Evolutionary conservation across 2,888 invertebrate species (phyloP).

Genomic region (Hydrotaea cyrtoneurina): DNA sequence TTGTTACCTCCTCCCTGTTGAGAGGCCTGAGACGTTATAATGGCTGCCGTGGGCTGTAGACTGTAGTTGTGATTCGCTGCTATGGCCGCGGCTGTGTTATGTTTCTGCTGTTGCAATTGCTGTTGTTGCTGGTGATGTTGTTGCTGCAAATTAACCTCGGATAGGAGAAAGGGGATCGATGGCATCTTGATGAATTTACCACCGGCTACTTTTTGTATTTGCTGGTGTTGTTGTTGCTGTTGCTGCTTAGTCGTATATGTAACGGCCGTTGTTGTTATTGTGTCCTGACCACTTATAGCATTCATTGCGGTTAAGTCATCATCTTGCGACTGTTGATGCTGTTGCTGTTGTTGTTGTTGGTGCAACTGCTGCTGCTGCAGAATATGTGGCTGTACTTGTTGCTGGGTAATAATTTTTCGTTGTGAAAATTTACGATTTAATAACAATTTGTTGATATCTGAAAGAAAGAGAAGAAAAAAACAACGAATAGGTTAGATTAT

Average conservation of each 20-base stretch:
- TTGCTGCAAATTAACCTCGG: constrained; percentile 76
- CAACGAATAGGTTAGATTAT: too few species aligned
- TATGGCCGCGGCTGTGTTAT: constrained; percentile 78
- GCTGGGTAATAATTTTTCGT: constrained; percentile 76
- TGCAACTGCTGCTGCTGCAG: constrained; percentile 71
- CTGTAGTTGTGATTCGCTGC: constrained; percentile 81
- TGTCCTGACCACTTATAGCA: constrained; percentile 65
- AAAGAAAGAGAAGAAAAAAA: constrained; percentile 26
- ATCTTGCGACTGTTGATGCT: constrained; percentile 73
- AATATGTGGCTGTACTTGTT: constrained; percentile 73
- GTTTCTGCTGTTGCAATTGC: constrained; percentile 72
- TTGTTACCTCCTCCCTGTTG: constrained; percentile 76
- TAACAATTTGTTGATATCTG: constrained; percentile 78
- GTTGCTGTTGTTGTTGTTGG: constrained; percentile 71
- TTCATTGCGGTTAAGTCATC: constrained; percentile 73
- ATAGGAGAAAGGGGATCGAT: constrained; percentile 76
- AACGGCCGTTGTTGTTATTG: constrained; percentile 57
- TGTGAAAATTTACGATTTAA: constrained; percentile 78
- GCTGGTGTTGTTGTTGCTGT: constrained; percentile 70
- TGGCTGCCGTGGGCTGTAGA: constrained; percentile 79
- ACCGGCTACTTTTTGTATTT: constrained; percentile 70
- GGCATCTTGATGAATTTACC: constrained; percentile 80
- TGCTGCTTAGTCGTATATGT: constrained; percentile 64
- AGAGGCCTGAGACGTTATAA: constrained; percentile 76
- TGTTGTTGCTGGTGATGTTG: constrained; percentile 71